Evolutionary conservation across 2,888 invertebrate genomes (phyloP).

Genomic region (Acrobasis suavella): DNA sequence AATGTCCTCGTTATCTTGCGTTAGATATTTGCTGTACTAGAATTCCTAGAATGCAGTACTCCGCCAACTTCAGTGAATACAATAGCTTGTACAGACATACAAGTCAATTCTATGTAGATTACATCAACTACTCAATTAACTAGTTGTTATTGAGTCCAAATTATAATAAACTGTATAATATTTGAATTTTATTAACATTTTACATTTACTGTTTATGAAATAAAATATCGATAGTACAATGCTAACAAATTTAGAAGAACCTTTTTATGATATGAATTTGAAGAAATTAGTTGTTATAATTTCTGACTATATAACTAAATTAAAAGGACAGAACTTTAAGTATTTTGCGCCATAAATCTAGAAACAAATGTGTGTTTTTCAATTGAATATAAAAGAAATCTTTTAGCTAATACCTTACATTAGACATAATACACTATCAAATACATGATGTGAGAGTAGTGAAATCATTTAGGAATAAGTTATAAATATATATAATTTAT

Average conservation of each 20-base stretch:
- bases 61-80: conserved; percentile 8
- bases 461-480: not conserved
- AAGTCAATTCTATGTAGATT: conserved; percentile 15
- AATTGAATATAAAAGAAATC: no score
- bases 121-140: conserved; percentile 20
- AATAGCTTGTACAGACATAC: conserved; percentile 17
- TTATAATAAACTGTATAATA: not conserved
- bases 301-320: no score
- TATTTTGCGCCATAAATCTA: no score
- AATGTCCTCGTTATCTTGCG: conserved; percentile 13
- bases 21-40: conserved; percentile 8
- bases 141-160: not conserved
- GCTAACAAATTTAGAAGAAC: no score
- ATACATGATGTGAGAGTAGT: not conserved
- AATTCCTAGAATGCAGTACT: conserved; percentile 19
- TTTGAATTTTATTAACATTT: not conserved
- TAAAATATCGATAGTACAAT: no score
- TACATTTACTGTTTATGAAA: no score
- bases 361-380: no score
- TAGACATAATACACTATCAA: not conserved
- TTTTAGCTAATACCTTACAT: no score
- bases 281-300: no score
- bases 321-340: no score
- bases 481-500: not conserved
- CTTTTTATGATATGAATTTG: no score